phyloP scores from a whole-genome alignment of 2,888 invertebrate genomes.

The Kuschelorhynchus macadamiae region DNA sequence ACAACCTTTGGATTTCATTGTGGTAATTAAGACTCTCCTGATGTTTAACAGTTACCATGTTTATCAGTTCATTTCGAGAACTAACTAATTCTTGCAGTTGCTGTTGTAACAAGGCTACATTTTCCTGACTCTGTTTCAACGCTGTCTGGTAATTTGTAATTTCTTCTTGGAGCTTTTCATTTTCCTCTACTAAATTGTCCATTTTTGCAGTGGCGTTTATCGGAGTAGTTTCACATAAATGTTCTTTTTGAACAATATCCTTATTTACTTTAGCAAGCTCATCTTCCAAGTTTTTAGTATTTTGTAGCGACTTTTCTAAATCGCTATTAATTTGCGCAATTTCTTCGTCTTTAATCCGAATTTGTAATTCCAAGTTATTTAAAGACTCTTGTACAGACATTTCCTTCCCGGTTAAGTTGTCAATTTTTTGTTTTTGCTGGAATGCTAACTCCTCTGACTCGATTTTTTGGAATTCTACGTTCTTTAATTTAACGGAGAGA shows the following conservation, averaged over 20 bases:
- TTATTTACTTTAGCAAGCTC: too few relatives aligned
- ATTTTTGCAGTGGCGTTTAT: conserved; percentile 3
- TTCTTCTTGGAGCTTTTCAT: conserved; percentile 6
- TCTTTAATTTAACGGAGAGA: neutral
- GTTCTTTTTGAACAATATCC: neutral
- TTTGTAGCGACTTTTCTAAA: too few relatives aligned
- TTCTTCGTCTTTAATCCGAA: too few relatives aligned
- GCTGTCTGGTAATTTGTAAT: conserved; percentile 36
- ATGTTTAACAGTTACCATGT: conserved; percentile 84
- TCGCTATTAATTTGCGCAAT: too few relatives aligned
- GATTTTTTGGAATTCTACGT: neutral
- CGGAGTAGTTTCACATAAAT: neutral
- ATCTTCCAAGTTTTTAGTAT: too few relatives aligned
- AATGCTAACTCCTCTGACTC: too few relatives aligned
- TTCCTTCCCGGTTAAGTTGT: too few relatives aligned
- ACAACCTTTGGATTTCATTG: conserved; percentile 85
- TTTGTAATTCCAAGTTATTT: too few relatives aligned
- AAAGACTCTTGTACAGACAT: too few relatives aligned
- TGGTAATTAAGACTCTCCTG: conserved; percentile 89
- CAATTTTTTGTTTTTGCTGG: too few relatives aligned
- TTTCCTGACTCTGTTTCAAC: conserved; percentile 50
- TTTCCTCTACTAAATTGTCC: conserved; percentile 31
- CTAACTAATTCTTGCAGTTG: conserved; percentile 66
- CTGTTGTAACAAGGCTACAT: conserved; percentile 53
- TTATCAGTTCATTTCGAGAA: conserved; percentile 80